phyloP scores from a whole-genome alignment of 2,888 invertebrate genomes.

The Epinotia brunnichana region DNA sequence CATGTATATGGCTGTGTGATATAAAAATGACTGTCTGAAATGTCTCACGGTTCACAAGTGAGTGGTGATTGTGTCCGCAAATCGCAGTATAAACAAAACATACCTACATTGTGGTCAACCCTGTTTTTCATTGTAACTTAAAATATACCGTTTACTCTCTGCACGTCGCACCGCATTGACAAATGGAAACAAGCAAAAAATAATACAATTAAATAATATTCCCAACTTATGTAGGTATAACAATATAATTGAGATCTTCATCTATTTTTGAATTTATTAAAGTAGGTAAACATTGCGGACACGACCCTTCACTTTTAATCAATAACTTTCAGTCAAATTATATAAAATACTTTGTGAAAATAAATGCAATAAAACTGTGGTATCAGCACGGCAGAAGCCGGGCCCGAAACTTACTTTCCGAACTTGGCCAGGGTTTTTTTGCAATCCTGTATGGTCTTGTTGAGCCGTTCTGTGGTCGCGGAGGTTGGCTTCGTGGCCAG shows the following conservation, averaged over 20 bases:
- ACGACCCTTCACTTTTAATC: not conserved
- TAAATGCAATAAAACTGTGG: conserved; percentile 43
- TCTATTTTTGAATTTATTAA: not conserved
- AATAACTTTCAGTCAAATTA: conserved; percentile 18
- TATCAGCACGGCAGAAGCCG: not conserved
- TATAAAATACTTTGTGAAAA: conserved; percentile 40
- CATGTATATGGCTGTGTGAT: not conserved
- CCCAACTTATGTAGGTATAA: not conserved
- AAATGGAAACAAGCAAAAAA: not conserved
- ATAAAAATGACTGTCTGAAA: conserved; percentile 1
- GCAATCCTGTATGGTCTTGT: conserved; percentile 86
- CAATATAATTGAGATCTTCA: conserved; percentile 14
- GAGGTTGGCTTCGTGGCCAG: conserved; percentile 85
- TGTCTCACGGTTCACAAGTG: conserved; percentile 15
- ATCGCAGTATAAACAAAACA: conserved; percentile 1
- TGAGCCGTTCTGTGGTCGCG: conserved; percentile 90
- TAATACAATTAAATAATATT: not conserved
- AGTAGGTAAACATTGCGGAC: not conserved
- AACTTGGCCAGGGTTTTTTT: conserved; percentile 73
- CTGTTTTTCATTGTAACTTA: conserved; percentile 15
- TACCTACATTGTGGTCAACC: conserved; percentile 6
- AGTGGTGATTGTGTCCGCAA: not conserved
- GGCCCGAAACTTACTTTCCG: conserved; percentile 61
- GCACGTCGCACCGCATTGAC: not conserved
- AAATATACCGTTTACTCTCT: conserved; percentile 1